Base-by-base conservation (phyloP, 2,888 invertebrate species). In the Melieria picta region DNA sequence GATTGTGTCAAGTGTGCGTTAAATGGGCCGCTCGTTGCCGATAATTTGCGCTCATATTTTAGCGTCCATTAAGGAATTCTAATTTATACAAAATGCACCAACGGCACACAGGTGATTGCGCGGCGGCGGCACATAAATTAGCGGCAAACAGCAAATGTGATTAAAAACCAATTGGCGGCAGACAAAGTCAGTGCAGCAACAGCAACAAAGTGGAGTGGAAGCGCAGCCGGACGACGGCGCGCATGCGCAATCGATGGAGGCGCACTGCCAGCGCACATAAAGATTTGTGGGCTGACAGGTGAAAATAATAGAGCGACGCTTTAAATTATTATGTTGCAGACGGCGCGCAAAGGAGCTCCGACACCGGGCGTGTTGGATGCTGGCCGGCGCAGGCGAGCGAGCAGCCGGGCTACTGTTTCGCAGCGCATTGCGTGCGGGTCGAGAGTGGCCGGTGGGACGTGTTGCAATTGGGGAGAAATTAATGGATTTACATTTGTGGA, bases 241-340 rank as follows among this genome's bases (percentile, higher is more conserved):
- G 55, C 65, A 58, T 64, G 57, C 46, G 58, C 65, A 45, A 58
- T 65, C 70, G 65, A 57, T 64, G 57, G 58, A 64, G n/a, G 30
- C 30, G 30, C 7, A 13, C 30, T 13, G 16, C 10, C 9, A 5
- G 6, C 16, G 16, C 30, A 1, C 56, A 56, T 4, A 57, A 69
- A 74, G 72, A 75, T 74, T 75, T 77, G 78, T 77, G 74, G 79
- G 74, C 78, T 77, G 79, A 78, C 79, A 78, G 78, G 77, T 79
- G 79, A 78, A 79, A 79, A 79, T 79, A 79, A 79, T 78, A 77
- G 78, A 76, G 76, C 79, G 77, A 69, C 74, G 70, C 68, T 72
- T 69, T 70, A 68, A 72, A 74, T 74, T 72, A 72, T 71, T 71
- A 62, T 62, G 48, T 64, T 64, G 72, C 55, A 45, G 45, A 30